These are phyloP conservation scores for Ranitomeya imitator DNA, from an alignment of 2,113 vertebrate genomes.

Conservation along the genomic window DNA sequence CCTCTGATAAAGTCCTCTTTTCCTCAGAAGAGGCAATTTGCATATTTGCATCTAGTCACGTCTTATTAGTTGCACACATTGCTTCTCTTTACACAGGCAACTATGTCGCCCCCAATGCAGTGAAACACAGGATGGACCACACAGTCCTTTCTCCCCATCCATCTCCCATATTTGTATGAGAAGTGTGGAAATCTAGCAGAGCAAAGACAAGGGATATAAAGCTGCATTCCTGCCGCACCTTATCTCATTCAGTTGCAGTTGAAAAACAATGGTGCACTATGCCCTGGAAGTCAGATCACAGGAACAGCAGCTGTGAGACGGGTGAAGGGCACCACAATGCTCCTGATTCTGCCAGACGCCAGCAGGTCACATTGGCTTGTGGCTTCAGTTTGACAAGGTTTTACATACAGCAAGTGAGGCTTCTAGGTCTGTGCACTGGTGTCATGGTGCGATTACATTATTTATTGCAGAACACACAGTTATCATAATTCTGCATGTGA, in stretches of 20 bases:
- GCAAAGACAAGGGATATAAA: background rate
- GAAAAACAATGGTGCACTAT: slow-evolving; percentile 30
- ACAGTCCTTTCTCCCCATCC: too few species aligned
- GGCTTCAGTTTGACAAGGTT: background rate
- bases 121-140: too few species aligned
- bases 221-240: slow-evolving; percentile 35
- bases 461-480: background rate
- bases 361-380: background rate
- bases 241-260: slow-evolving; percentile 3
- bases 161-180: too few species aligned
- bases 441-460: background rate
- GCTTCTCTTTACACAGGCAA: too few species aligned
- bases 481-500: background rate
- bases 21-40: too few species aligned
- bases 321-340: background rate
- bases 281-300: slow-evolving; percentile 26
- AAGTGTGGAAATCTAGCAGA: background rate
- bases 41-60: too few species aligned
- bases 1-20: too few species aligned
- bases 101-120: too few species aligned
- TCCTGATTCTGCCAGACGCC: background rate
- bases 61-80: too few species aligned
- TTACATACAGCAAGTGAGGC: background rate
- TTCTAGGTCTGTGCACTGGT: background rate
- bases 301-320: slow-evolving; percentile 12